phyloP scores from a whole-genome alignment of 2,888 invertebrate species.

The Epinotia ramella region DNA sequence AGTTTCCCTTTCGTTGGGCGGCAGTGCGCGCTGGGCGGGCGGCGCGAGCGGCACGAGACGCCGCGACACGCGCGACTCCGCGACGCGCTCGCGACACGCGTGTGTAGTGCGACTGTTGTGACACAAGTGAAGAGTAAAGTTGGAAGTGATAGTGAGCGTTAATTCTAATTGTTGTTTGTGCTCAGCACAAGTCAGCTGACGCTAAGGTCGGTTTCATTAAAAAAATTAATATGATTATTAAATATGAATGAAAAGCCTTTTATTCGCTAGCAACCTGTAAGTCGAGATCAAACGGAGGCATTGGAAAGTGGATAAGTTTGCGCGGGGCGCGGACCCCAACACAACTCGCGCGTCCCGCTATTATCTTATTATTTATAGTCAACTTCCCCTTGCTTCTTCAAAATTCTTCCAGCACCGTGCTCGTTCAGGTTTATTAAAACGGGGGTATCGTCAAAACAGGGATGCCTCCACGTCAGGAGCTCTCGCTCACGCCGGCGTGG shows the following conservation, averaged over 20 bases:
- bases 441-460: slow-evolving; percentile 12
- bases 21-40: slow-evolving; percentile 66
- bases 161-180: slow-evolving; percentile 10
- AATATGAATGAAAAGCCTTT: neutral
- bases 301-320: slow-evolving; percentile 42
- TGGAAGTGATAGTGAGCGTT: slow-evolving; percentile 10
- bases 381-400: slow-evolving; percentile 48
- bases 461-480: slow-evolving; percentile 32
- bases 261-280: slow-evolving; percentile 5
- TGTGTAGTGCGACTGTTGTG: slow-evolving; percentile 33
- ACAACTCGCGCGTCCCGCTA: slow-evolving; percentile 51
- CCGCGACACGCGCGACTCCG: slow-evolving; percentile 19
- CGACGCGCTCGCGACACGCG: slow-evolving; percentile 5
- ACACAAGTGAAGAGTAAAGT: neutral
- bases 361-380: slow-evolving; percentile 72
- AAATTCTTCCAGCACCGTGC: slow-evolving; percentile 34
- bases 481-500: neutral
- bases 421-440: slow-evolving; percentile 37
- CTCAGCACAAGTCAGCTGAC: slow-evolving; percentile 30
- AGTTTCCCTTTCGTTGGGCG: slow-evolving; percentile 79
- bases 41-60: slow-evolving; percentile 49
- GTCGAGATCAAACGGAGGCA: slow-evolving; percentile 5
- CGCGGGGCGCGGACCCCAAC: slow-evolving; percentile 45
- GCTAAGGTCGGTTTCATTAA: slow-evolving; percentile 24
- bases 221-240: neutral